phyloP scores from a whole-genome alignment of 2,888 invertebrate genomes.

The Aphidoletes aphidimyza region DNA sequence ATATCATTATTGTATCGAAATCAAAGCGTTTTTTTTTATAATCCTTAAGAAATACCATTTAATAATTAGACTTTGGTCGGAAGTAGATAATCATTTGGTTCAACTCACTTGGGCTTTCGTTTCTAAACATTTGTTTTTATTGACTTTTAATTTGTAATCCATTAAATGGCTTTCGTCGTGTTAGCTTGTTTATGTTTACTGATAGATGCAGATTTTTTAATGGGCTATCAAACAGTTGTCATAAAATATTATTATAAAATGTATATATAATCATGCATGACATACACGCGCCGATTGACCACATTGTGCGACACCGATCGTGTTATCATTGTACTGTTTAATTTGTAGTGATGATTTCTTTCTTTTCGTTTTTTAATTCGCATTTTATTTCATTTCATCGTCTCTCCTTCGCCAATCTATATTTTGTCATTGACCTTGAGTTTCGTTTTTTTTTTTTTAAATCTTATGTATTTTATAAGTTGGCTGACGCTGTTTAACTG shows the following conservation, averaged over 20 bases:
- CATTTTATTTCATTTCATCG: neutral
- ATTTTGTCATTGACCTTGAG: constrained; percentile 44
- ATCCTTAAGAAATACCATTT: no score
- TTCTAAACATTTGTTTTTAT: neutral
- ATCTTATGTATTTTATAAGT: constrained; percentile 22
- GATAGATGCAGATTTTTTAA: neutral
- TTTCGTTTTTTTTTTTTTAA: no score
- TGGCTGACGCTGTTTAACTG: neutral
- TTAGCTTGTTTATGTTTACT: constrained; percentile 4
- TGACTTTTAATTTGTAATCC: neutral
- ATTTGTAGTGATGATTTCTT: constrained; percentile 6
- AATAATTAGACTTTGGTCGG: neutral
- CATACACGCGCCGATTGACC: no score
- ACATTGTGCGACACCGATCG: neutral
- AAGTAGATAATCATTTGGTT: neutral
- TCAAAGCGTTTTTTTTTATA: no score
- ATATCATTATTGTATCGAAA: neutral
- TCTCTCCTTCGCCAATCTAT: neutral
- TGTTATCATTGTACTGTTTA: neutral
- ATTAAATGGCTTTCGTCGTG: neutral
- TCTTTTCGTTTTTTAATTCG: neutral
- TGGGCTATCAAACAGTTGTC: neutral
- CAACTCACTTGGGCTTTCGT: no score
- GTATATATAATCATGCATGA: constrained; percentile 11
- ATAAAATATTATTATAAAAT: neutral